Percentiles rank a stretch among this genome's conserved stretches.
These are phyloP conservation scores for Cichladusa arquata DNA, from an alignment of 2,113 vertebrate genomes.

Conservation along the genomic window DNA sequence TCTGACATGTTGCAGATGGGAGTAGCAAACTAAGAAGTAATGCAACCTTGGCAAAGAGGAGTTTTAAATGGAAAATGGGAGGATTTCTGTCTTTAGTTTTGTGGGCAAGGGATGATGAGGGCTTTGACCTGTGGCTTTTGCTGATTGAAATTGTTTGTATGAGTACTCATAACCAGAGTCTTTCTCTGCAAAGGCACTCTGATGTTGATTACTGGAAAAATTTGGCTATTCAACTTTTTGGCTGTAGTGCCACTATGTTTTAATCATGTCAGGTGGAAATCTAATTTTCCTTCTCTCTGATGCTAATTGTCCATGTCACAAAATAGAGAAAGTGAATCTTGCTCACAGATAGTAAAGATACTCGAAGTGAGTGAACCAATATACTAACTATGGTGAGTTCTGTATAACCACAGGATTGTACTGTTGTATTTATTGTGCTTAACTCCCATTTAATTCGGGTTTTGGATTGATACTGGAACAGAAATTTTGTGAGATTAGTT, in stretches of 20 bases:
- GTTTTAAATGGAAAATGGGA: background rate
- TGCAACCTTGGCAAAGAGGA: background rate
- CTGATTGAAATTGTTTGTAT: background rate
- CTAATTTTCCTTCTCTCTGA: background rate
- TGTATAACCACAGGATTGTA: background rate
- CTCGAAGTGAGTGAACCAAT: background rate
- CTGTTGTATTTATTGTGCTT: background rate
- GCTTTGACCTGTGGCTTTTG: background rate
- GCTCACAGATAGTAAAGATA: background rate
- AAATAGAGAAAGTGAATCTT: background rate
- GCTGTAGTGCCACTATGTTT: background rate
- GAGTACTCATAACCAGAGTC: background rate
- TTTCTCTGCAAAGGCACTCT: background rate
- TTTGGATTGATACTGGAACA: background rate
- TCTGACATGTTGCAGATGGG: conserved; percentile 33
- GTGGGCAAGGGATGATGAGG: background rate
- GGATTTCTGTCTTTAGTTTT: background rate
- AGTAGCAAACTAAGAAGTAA: background rate
- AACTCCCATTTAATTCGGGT: background rate
- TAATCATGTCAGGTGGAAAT: background rate
- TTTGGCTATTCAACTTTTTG: background rate
- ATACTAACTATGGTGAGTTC: background rate
- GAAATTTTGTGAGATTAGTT: background rate
- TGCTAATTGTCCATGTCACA: background rate
- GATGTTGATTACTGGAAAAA: background rate